Conservation (phyloP, 2,113 vertebrate genomes). For the Hippotragus niger region DNA sequence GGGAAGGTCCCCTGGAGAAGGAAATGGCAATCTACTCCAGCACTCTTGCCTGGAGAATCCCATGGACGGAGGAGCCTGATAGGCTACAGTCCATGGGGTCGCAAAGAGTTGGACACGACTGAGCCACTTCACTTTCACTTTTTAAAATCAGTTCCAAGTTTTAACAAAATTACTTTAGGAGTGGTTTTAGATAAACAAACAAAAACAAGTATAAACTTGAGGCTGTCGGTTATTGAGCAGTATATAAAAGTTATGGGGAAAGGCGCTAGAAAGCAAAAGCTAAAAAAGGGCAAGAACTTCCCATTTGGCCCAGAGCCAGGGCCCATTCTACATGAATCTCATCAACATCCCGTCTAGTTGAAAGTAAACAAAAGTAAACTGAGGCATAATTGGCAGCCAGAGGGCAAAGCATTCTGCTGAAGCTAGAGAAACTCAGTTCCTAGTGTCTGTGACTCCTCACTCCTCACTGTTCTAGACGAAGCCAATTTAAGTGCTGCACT, state of each 20-base stretch:
- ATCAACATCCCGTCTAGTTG: not conserved
- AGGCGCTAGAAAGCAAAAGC: not conserved
- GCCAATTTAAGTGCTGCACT: not conserved
- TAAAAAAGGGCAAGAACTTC: not conserved
- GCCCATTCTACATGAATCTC: not conserved
- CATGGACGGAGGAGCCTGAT: too few relatives aligned
- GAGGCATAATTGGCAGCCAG: not conserved
- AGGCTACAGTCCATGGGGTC: too few relatives aligned
- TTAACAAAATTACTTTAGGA: not conserved
- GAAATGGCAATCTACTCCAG: too few relatives aligned
- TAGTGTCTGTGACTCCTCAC: not conserved
- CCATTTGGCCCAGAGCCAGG: not conserved
- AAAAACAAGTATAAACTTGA: not conserved
- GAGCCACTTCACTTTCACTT: too few relatives aligned
- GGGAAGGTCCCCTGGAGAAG: too few relatives aligned
- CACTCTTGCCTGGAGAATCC: too few relatives aligned
- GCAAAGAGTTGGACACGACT: too few relatives aligned
- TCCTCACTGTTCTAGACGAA: not conserved
- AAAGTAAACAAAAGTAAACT: conserved; percentile 40
- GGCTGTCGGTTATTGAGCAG: not conserved
- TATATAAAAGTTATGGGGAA: not conserved
- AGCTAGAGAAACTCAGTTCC: not conserved
- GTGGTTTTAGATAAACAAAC: not conserved
- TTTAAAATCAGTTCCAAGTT: not conserved
- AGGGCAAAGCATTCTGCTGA: not conserved